These are phyloP conservation scores for Anguilla japonica DNA, from an alignment of 2,113 vertebrate genomes.

Conservation along the genomic window DNA sequence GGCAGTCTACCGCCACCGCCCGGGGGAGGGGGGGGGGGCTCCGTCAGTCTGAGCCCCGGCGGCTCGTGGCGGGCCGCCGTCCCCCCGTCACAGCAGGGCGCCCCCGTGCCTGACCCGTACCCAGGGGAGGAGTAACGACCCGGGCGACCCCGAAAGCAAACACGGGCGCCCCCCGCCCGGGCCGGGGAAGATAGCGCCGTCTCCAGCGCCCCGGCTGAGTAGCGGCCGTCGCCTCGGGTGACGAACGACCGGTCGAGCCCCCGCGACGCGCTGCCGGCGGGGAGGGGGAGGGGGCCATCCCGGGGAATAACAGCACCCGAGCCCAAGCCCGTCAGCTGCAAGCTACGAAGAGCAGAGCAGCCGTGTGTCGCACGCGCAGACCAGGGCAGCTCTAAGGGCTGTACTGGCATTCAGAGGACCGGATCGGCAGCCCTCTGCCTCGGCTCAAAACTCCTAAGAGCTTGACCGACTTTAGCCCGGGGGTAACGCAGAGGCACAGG, in stretches of 20 bases:
- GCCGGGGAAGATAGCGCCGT: slow-evolving; percentile 58
- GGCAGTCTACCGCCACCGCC: neutral
- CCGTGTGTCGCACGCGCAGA: neutral
- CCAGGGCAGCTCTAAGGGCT: neutral
- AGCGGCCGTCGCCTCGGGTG: slow-evolving; percentile 24
- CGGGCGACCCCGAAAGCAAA: slow-evolving; percentile 54
- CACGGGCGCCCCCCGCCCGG: slow-evolving; percentile 32
- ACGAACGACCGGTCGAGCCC: slow-evolving; percentile 36
- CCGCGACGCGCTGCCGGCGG: neutral
- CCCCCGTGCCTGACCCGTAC: slow-evolving; percentile 52
- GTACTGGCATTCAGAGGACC: neutral
- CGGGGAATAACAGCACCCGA: neutral
- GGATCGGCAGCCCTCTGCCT: neutral
- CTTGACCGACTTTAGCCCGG: neutral
- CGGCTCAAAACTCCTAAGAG: neutral
- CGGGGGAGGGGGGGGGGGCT: neutral
- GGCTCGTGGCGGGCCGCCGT: slow-evolving; percentile 35
- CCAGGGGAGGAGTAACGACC: slow-evolving; percentile 52
- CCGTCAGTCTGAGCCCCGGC: neutral
- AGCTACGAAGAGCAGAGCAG: neutral
- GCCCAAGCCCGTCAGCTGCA: neutral
- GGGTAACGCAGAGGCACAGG: neutral
- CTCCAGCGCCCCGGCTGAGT: slow-evolving; percentile 57
- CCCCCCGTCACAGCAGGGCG: slow-evolving; percentile 48
- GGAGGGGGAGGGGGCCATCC: neutral